These are phyloP conservation scores for Cheiracanthium punctorium DNA, from an alignment of 2,888 invertebrate genomes.

Conservation along the genomic window DNA sequence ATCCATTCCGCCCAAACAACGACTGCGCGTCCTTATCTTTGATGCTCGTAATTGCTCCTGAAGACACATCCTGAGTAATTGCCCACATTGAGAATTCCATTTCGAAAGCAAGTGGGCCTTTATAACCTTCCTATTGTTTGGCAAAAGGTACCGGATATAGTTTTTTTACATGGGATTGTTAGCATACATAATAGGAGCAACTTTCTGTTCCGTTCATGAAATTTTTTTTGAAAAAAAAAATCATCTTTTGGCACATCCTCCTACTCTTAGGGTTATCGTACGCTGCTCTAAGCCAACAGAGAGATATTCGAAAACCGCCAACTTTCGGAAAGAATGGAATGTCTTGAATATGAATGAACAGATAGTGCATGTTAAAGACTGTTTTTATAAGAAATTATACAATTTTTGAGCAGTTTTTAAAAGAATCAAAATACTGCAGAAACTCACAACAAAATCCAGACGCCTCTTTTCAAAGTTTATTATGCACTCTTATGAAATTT, in stretches of 20 bases:
- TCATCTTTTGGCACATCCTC: slow-evolving; percentile 33
- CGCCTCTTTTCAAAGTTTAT: too few species aligned
- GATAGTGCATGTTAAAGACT: too few species aligned
- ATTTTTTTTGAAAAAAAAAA: slow-evolving; percentile 29
- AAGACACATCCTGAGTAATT: slow-evolving; percentile 73
- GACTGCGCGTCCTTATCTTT: slow-evolving; percentile 69
- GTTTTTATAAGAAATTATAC: too few species aligned
- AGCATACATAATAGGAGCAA: slow-evolving; percentile 46
- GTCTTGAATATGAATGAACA: neutral
- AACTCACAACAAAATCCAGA: too few species aligned
- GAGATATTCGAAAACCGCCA: neutral
- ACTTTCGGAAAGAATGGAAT: neutral
- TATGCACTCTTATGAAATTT: too few species aligned
- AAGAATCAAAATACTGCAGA: too few species aligned
- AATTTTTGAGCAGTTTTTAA: too few species aligned
- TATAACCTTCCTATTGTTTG: slow-evolving; percentile 69
- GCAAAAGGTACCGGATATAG: slow-evolving; percentile 54
- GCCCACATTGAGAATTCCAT: slow-evolving; percentile 73
- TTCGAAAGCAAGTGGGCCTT: slow-evolving; percentile 20
- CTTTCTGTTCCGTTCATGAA: slow-evolving; percentile 29
- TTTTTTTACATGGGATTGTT: slow-evolving; percentile 49
- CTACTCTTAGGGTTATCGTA: slow-evolving; percentile 10
- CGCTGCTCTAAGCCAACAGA: neutral
- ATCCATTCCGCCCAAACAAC: slow-evolving; percentile 67
- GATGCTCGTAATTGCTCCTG: slow-evolving; percentile 72